Evolutionary conservation across 1,140 invertebrate genomes (phyloP).

Genomic region (Acyrthosiphon pisum): DNA sequence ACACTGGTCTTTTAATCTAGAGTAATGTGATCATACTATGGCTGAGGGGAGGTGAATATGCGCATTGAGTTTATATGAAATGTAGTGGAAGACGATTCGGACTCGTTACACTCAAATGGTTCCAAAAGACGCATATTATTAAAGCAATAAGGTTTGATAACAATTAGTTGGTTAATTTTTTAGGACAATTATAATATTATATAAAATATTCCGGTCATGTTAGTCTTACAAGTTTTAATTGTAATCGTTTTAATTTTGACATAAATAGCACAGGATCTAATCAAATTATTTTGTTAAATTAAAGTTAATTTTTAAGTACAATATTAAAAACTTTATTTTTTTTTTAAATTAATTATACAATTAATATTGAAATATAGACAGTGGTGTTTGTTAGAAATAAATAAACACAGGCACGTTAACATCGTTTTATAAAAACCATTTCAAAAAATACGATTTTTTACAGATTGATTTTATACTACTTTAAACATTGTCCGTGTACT

Average conservation of each 20-base stretch:
- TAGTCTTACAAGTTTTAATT: neutral
- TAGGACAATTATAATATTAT: neutral
- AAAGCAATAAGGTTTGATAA: neutral
- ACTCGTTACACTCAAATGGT: neutral
- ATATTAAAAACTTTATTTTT: neutral
- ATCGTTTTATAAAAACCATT: neutral
- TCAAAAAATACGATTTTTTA: neutral
- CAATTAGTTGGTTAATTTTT: neutral
- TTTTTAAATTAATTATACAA: neutral
- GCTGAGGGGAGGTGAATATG: neutral
- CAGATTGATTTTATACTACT: neutral
- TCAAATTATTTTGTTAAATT: no score
- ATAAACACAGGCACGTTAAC: neutral
- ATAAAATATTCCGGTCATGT: neutral
- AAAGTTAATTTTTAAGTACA: no score
- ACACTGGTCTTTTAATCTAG: slow-evolving; percentile 42
- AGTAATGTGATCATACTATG: neutral
- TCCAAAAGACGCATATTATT: neutral
- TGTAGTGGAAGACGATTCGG: slow-evolving; percentile 36
- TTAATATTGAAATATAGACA: neutral
- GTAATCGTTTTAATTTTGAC: neutral
- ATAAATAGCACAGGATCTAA: neutral
- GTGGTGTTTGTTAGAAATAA: neutral
- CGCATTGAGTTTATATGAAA: slow-evolving; percentile 8
- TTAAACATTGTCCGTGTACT: neutral